Evolutionary conservation across 2,113 vertebrate genomes (phyloP).

Genomic region (Poeciliopsis retropinna): DNA sequence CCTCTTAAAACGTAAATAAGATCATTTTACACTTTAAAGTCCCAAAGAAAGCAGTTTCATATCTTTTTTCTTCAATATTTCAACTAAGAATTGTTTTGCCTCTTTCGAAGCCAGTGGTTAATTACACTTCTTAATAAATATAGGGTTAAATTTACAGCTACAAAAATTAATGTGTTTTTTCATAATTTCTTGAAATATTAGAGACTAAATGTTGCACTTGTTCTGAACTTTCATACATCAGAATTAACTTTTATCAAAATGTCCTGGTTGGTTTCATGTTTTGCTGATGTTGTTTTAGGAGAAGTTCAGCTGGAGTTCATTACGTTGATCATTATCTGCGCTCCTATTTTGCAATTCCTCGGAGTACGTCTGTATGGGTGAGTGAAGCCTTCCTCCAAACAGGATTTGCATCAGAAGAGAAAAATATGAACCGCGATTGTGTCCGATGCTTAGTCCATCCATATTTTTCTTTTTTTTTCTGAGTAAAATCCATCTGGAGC

Average conservation of each 20-base stretch:
- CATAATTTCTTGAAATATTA: too few relatives aligned
- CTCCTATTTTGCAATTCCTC: slow-evolving; percentile 85
- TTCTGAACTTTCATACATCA: neutral
- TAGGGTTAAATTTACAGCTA: too few relatives aligned
- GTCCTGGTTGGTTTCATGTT: neutral
- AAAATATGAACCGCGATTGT: too few relatives aligned
- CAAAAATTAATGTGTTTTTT: too few relatives aligned
- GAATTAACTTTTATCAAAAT: neutral
- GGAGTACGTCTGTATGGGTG: slow-evolving; percentile 91
- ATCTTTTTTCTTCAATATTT: neutral
- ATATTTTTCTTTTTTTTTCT: too few relatives aligned
- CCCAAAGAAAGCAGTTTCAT: neutral
- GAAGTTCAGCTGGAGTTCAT: slow-evolving; percentile 88
- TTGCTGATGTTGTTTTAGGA: slow-evolving; percentile 65
- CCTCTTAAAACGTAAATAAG: neutral
- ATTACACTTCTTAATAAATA: too few relatives aligned
- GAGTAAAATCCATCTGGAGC: too few relatives aligned
- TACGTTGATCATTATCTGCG: slow-evolving; percentile 86
- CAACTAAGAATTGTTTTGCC: neutral
- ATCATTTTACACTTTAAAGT: neutral
- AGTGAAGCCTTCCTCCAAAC: slow-evolving; percentile 52
- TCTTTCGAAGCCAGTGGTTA: neutral
- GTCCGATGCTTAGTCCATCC: too few relatives aligned
- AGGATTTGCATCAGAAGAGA: too few relatives aligned
- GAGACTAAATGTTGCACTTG: neutral